Evolutionary conservation across 2,113 vertebrate species (phyloP).

Genomic region (Hypanus sabinus): DNA sequence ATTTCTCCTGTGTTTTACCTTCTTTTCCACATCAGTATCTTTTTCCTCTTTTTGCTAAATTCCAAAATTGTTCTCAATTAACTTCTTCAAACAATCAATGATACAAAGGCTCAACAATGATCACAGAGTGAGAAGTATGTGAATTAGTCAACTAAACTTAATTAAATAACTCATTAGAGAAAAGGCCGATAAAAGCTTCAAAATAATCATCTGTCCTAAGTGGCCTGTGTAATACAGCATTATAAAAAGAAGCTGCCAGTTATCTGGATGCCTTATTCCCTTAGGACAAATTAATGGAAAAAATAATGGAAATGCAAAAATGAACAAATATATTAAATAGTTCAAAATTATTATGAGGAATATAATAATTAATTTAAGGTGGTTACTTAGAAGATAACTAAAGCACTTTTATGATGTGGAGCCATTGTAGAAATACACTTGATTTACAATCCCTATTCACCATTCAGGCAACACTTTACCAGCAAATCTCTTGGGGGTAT

Average conservation of each 20-base stretch:
- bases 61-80: background rate
- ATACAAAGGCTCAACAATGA: background rate
- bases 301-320: background rate
- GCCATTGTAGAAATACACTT: too few relatives aligned
- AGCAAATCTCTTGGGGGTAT: too few relatives aligned
- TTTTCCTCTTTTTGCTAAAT: too few relatives aligned
- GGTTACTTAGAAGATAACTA: background rate
- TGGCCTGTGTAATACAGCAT: background rate
- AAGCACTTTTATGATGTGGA: background rate
- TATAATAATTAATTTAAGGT: background rate
- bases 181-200: background rate
- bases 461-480: too few relatives aligned
- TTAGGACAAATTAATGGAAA: background rate
- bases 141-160: constrained; percentile 14
- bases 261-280: background rate
- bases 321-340: constrained; percentile 30
- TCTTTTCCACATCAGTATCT: too few relatives aligned
- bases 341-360: background rate
- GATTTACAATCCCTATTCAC: background rate
- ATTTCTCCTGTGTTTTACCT: too few relatives aligned
- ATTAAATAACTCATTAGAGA: constrained; percentile 14
- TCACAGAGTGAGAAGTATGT: background rate
- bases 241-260: background rate
- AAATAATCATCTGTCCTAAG: background rate
- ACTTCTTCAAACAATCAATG: background rate